Conservation (phyloP, 2,888 invertebrate species). For the Branchellion lobata region DNA sequence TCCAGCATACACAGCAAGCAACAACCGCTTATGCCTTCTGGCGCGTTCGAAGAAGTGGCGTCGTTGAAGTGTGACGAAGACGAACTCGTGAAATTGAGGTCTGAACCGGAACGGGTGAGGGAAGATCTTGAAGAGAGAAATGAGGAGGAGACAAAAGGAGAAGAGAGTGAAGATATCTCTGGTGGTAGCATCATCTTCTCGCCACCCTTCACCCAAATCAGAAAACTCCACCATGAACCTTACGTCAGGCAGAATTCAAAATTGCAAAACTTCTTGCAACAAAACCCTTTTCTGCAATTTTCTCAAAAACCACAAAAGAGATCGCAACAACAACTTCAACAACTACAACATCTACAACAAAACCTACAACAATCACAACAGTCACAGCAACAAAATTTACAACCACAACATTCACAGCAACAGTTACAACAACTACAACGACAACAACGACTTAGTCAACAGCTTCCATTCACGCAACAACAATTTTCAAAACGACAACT, state of each 20-base stretch:
- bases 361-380: background rate
- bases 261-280: background rate
- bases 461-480: background rate
- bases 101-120: background rate
- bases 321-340: background rate
- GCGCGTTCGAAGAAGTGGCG: background rate
- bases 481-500: background rate
- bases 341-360: background rate
- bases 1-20: background rate
- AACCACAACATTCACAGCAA: background rate
- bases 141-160: background rate
- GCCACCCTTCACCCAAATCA: background rate
- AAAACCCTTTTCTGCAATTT: conserved; percentile 15
- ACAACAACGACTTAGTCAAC: background rate
- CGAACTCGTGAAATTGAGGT: background rate
- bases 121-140: background rate
- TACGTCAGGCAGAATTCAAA: background rate
- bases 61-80: background rate
- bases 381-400: background rate
- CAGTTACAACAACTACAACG: conserved; percentile 3
- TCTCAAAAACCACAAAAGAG: background rate
- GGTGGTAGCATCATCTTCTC: conserved; percentile 8
- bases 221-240: conserved; percentile 2
- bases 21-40: background rate
- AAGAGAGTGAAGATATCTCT: background rate